Conservation (phyloP, 2,797 vertebrate species). For the Antrozous pallidus region DNA sequence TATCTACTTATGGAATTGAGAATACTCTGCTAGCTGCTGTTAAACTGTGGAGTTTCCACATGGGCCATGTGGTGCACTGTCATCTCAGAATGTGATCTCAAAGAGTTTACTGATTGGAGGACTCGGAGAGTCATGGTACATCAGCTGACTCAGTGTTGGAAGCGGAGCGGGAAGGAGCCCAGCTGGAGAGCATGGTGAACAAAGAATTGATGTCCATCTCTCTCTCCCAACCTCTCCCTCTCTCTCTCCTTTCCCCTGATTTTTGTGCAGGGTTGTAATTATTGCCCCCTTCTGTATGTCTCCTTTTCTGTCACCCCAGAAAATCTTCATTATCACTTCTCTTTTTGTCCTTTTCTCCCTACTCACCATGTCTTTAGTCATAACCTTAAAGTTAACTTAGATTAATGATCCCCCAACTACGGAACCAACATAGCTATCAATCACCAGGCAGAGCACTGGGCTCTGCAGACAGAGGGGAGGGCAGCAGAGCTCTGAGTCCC, state of each 20-base stretch:
- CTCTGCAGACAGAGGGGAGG: background rate
- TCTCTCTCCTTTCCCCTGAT: background rate
- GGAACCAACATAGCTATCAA: fast-evolving
- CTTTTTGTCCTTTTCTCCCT: background rate
- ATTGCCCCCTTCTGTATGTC: background rate
- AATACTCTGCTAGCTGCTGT: too few relatives aligned
- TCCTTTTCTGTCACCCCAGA: background rate
- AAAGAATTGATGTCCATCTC: too few relatives aligned
- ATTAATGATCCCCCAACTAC: background rate
- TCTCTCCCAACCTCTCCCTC: too few relatives aligned
- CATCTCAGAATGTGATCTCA: background rate
- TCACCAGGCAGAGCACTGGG: background rate
- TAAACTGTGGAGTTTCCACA: background rate
- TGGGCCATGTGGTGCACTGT: background rate
- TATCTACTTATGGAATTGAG: background rate
- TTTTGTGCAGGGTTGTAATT: background rate
- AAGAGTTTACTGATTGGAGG: background rate
- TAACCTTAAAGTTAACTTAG: background rate
- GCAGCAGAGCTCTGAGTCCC: background rate
- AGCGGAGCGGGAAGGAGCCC: background rate
- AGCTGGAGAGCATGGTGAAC: background rate
- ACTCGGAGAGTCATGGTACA: background rate
- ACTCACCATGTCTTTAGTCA: background rate
- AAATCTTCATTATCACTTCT: background rate
- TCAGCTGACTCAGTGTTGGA: background rate